Evolutionary conservation across 2,888 invertebrate species (phyloP).

Genomic region (Phaedon cochleariae): DNA sequence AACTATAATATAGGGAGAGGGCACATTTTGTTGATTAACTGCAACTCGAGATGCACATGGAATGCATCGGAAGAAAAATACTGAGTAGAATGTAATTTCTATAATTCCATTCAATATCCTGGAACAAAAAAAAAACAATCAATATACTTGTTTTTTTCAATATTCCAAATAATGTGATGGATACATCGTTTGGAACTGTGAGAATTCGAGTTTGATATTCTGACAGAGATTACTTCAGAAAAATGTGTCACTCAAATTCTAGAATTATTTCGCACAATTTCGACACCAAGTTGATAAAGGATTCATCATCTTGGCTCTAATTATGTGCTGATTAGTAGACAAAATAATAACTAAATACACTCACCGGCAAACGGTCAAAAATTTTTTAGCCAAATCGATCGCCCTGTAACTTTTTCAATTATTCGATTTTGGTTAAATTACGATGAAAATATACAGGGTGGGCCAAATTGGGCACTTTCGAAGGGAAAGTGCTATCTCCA

Average conservation of each 20-base stretch:
- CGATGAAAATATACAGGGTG: too few relatives aligned
- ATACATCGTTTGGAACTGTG: neutral
- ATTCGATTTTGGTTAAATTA: too few relatives aligned
- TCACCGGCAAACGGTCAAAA: neutral
- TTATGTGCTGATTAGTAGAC: neutral
- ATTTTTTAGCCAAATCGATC: too few relatives aligned
- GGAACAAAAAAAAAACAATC: slow-evolving; percentile 47
- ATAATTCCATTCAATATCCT: slow-evolving; percentile 53
- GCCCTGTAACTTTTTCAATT: too few relatives aligned
- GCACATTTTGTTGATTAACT: slow-evolving; percentile 19
- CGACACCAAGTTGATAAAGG: slow-evolving; percentile 11
- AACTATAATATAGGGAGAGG: slow-evolving; percentile 22
- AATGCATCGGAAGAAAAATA: slow-evolving; percentile 51
- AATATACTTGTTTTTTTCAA: too few relatives aligned
- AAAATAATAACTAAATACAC: neutral
- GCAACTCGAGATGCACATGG: slow-evolving; percentile 38
- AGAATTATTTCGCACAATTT: slow-evolving; percentile 11
- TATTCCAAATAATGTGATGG: too few relatives aligned
- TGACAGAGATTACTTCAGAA: neutral
- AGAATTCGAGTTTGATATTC: slow-evolving; percentile 6
- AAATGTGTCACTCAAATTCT: neutral
- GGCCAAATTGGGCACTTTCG: too few relatives aligned
- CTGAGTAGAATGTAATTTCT: slow-evolving; percentile 30
- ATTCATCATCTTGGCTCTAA: slow-evolving; percentile 16
- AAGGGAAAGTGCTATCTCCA: too few relatives aligned